A percentile compares a stretch with the other conserved stretches of the same genome.
These are phyloP conservation scores for Danio rerio DNA, from an alignment of 2,113 vertebrate genomes.

Conservation along the genomic window DNA sequence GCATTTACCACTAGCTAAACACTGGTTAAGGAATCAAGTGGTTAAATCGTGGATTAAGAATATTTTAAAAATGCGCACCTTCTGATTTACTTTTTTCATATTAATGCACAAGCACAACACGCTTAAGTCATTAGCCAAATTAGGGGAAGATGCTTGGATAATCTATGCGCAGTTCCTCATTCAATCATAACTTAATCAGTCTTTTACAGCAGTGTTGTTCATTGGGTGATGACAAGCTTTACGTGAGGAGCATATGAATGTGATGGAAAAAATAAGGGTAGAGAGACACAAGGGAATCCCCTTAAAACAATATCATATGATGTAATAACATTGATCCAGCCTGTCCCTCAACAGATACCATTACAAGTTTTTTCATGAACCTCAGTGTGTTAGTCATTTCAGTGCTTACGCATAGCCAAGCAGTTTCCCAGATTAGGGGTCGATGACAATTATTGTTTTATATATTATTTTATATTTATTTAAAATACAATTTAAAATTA, in stretches of 20 bases:
- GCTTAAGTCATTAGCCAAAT: neutral
- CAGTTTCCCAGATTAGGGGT: neutral
- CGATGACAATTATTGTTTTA: neutral
- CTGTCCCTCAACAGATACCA: constrained; percentile 14
- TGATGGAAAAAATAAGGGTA: neutral
- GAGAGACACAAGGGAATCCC: constrained; percentile 58
- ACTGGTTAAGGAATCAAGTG: neutral
- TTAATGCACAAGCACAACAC: neutral
- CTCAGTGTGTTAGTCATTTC: neutral
- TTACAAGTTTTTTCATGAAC: constrained; percentile 22
- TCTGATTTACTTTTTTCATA: neutral
- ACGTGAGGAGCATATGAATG: constrained; percentile 12
- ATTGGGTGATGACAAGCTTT: neutral
- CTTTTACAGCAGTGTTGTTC: neutral
- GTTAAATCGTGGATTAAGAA: neutral
- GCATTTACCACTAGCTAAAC: neutral
- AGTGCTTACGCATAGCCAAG: neutral
- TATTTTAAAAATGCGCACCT: too few species aligned
- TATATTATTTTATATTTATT: too few species aligned
- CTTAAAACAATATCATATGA: constrained; percentile 59
- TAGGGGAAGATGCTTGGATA: neutral
- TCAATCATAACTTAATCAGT: neutral
- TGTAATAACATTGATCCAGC: constrained; percentile 51
- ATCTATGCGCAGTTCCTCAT: neutral
- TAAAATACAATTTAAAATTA: too few species aligned